Evolutionary conservation across 2,888 invertebrate genomes (phyloP), one percentile per base, ranked within the genome.

Genomic region (Amphipyra tragopoginis): DNA sequence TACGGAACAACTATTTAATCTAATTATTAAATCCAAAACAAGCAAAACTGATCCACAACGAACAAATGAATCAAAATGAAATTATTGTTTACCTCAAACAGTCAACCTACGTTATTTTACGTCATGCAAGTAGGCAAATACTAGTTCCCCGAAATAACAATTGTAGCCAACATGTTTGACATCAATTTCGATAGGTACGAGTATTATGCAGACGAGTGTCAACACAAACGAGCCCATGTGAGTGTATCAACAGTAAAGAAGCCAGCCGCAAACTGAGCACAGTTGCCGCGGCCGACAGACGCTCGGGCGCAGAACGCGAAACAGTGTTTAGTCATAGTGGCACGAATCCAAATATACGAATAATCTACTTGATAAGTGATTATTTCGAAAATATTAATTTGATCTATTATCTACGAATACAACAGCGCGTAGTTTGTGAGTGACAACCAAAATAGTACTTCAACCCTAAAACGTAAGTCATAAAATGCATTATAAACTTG

Each of bases 161-260:
- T 29, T 29, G 6, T 14, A 40, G 39, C 14, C 13, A 7, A 13
- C 14, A 13, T 48, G 49, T 50, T 69, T 74, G 60, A 70, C 70
- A 65, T 57, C 49, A 69, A 65, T 69, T 77, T 45, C 7, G 50
- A 49, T 50, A 50, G 39, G 15, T 13, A n/a, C n/a, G n/a, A n/a
- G n/a, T n/a, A 11, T 38, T 43, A 50, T 44, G 39, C 36, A 50
- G 33, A 55, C 42, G 5, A 29, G 21, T 54, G 36, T 52, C 57
- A 15, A 61, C 58, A 57, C 54, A 49, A 57, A 39, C 48, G 44
- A 52, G 52, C 43, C 33, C 26, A 38, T 34, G 43, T 10, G 8
- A 10, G 40, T 42, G 38, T 64, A 53, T 57, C 70, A 74, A 69
- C 66, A 67, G 54, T 75, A n/a, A 6, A 38, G 49, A 65, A 53